A percentile compares a stretch with the other conserved stretches of the same genome.
These are phyloP conservation scores for Geotrupes spiniger DNA, from an alignment of 2,888 invertebrate species.

Conservation along the genomic window DNA sequence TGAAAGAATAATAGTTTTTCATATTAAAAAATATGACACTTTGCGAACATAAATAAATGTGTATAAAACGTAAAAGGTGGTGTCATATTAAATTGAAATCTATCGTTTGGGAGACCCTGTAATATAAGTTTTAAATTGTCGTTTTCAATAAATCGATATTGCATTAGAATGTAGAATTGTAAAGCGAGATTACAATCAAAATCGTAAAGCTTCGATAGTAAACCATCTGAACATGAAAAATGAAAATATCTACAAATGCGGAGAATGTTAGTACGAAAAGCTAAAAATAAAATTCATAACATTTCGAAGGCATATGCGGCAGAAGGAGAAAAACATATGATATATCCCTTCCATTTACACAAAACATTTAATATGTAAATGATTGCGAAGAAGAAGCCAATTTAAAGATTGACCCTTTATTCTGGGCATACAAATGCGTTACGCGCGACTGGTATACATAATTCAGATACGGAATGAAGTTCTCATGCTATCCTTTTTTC, in stretches of 20 bases:
- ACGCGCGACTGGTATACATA: constrained; percentile 34
- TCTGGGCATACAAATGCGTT: constrained; percentile 35
- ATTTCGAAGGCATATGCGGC: constrained; percentile 15
- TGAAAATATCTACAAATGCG: constrained; percentile 10
- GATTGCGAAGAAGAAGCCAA: constrained; percentile 27
- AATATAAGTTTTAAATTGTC: background rate
- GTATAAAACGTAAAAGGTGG: too few relatives aligned
- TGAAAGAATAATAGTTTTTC: too few relatives aligned
- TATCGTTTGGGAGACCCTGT: too few relatives aligned
- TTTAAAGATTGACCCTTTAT: constrained; percentile 34
- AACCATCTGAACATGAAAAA: constrained; percentile 4
- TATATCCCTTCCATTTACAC: constrained; percentile 22
- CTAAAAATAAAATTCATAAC: constrained; percentile 15
- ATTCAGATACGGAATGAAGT: constrained; percentile 29
- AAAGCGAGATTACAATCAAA: constrained; percentile 10
- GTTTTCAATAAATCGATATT: constrained; percentile 12
- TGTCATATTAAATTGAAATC: too few relatives aligned
- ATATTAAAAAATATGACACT: too few relatives aligned
- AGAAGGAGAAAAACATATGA: constrained; percentile 4
- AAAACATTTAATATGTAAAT: constrained; percentile 33
- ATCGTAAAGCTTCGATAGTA: constrained; percentile 10
- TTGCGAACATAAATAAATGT: too few relatives aligned
- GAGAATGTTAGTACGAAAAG: constrained; percentile 3
- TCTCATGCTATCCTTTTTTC: constrained; percentile 28
- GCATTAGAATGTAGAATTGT: constrained; percentile 8